Base-by-base conservation (phyloP, 1,140 invertebrate species). In the Cylas formicarius region DNA sequence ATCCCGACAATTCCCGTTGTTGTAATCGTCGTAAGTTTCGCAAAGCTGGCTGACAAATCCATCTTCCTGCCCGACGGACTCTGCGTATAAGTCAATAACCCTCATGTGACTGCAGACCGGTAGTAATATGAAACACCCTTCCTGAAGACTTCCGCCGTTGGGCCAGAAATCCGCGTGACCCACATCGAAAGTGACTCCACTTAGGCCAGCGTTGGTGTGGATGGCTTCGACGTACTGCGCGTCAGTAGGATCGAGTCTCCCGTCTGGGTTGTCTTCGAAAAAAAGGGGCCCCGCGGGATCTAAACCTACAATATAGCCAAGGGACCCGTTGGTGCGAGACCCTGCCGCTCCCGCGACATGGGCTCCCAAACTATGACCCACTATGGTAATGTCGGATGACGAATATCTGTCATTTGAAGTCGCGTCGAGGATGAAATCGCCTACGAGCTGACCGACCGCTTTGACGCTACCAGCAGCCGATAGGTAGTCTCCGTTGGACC, bases 91-190 rank as follows among this genome's bases (percentile, higher is more conserved):
- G 69, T 61, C 45, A 74, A 78, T 2, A 76, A 70, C 0, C 73
- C 63, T 31, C 69, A 68, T 66, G 51, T 76, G 76, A 7, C 72
- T 65, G 38, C 76, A 78, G 38, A 13, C 56, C 61, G 17, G 20
- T 9, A 57, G 52, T 8, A 61, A 18, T 3, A 66, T 59, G 0
- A 52, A 58, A 43, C 84, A 87, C 1, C 82, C 83, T 3, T 78
- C 76, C 55, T 86, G 84, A 6, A 64, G 53, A 1, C 60, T 66
- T 4, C 77, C 78, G 20, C 78, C 79, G 56, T 83, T 82, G 7
- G 78, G 76, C 60, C 77, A 82, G 57, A 82, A 84, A 62, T 85
- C 82, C 18, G 74, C 76, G 53, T 81, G 75, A 3, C 79, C 79
- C 29, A 80, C 55, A 0, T 76, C 71, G 3, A 70, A 70, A 26